phyloP scores from a whole-genome alignment of 2,888 invertebrate genomes.

The Vesta saturnalis region DNA sequence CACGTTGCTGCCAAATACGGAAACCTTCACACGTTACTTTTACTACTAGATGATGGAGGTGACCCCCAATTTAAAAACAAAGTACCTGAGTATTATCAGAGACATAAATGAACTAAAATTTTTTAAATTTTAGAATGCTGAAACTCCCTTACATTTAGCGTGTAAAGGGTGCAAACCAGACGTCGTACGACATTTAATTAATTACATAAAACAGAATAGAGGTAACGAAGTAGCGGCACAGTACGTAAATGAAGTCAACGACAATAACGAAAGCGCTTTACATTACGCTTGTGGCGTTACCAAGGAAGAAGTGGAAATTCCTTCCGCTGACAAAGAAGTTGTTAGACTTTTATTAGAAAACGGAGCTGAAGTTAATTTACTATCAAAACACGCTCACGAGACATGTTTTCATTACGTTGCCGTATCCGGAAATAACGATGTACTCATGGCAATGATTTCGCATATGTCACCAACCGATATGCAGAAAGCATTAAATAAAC shows the following conservation, averaged over 20 bases:
- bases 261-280: slow-evolving; percentile 92
- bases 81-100: slow-evolving; percentile 65
- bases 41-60: slow-evolving; percentile 93
- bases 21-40: slow-evolving; percentile 84
- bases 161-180: slow-evolving; percentile 87
- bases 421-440: slow-evolving; percentile 93
- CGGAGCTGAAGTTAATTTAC: slow-evolving; percentile 88
- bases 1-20: slow-evolving; percentile 96
- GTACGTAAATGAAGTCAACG: slow-evolving; percentile 88
- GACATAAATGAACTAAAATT: neutral
- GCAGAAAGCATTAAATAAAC: slow-evolving; percentile 94
- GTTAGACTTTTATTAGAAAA: slow-evolving; percentile 89
- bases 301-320: slow-evolving; percentile 78
- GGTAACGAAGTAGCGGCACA: slow-evolving; percentile 82
- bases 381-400: slow-evolving; percentile 88
- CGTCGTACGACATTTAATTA: slow-evolving; percentile 86
- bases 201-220: slow-evolving; percentile 79
- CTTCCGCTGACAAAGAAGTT: slow-evolving; percentile 85
- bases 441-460: slow-evolving; percentile 92
- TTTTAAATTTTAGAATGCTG: slow-evolving; percentile 76
- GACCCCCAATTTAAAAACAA: slow-evolving; percentile 93
- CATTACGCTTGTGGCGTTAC: slow-evolving; percentile 94
- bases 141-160: slow-evolving; percentile 95
- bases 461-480: slow-evolving; percentile 90
- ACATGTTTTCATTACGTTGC: slow-evolving; percentile 97